Percentiles rank a stretch among this genome's conserved stretches.
These are phyloP conservation scores for Gobio gobio DNA, from an alignment of 2,113 vertebrate species.

Conservation along the genomic window DNA sequence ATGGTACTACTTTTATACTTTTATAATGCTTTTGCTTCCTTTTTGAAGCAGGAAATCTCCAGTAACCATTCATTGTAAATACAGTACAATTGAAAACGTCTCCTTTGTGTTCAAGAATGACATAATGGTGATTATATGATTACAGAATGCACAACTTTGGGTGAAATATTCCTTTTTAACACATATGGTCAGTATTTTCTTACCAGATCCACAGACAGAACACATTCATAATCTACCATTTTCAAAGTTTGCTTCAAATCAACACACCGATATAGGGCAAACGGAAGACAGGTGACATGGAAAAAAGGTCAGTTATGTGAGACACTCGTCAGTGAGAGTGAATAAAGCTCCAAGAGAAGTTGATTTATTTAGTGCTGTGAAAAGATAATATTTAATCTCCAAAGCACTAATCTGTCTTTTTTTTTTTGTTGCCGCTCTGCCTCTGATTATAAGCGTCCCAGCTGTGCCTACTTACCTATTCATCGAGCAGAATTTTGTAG, in stretches of 20 bases:
- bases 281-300: constrained; percentile 41
- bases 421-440: not conserved
- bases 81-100: not conserved
- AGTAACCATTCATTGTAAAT: not conserved
- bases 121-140: not conserved
- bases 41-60: not conserved
- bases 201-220: not conserved
- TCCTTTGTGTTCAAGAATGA: not conserved
- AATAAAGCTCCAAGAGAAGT: constrained; percentile 60
- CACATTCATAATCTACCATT: constrained; percentile 1
- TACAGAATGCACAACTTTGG: not conserved
- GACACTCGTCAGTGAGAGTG: constrained; percentile 5
- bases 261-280: constrained; percentile 5
- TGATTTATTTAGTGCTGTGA: constrained; percentile 80
- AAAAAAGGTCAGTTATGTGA: constrained; percentile 28
- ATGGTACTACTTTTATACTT: not conserved
- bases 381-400: constrained; percentile 84
- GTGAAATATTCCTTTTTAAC: not conserved
- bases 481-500: constrained; percentile 71
- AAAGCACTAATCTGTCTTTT: constrained; percentile 78
- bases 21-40: not conserved
- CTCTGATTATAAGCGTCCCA: constrained; percentile 83
- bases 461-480: constrained; percentile 84
- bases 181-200: not conserved
- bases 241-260: constrained; percentile 25